Percentiles rank a stretch among this genome's conserved stretches.
Evolutionary conservation across 2,888 invertebrate species (phyloP).

Genomic region (Noctua janthe): DNA sequence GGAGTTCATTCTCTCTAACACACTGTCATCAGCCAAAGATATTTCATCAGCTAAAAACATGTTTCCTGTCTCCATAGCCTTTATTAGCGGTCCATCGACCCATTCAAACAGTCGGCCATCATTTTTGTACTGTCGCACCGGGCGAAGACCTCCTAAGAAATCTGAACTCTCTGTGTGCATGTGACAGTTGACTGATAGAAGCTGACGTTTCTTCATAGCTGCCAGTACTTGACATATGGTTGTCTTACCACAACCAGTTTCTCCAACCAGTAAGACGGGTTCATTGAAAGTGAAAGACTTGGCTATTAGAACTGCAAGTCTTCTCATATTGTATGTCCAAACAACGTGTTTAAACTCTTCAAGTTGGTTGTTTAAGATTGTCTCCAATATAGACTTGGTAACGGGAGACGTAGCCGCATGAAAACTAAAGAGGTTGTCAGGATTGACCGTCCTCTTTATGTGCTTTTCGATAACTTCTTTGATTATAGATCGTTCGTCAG

Average conservation of each 20-base stretch:
- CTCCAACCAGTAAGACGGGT: constrained; percentile 98
- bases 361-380: constrained; percentile 90
- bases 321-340: constrained; percentile 98
- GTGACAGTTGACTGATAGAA: constrained; percentile 98
- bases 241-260: constrained; percentile 99
- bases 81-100: constrained; percentile 98
- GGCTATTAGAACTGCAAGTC: constrained; percentile 93
- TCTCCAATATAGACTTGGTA: constrained; percentile 93
- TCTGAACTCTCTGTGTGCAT: constrained; percentile 99
- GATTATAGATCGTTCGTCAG: constrained; percentile 95
- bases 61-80: constrained; percentile 96
- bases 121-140: constrained; percentile 93
- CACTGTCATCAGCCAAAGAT: constrained; percentile 99
- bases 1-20: constrained; percentile 98
- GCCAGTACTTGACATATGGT: constrained; percentile 98
- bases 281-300: constrained; percentile 98
- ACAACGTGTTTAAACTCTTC: constrained; percentile 95
- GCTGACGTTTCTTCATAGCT: constrained; percentile 91
- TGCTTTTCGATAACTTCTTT: constrained; percentile 94
- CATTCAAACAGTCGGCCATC: constrained; percentile 96
- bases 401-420: constrained; percentile 93
- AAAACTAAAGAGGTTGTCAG: constrained; percentile 93
- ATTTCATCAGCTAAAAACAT: constrained; percentile 99
- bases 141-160: constrained; percentile 98
- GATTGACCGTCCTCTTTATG: constrained; percentile 94